Percentiles rank a stretch among this genome's conserved stretches.
phyloP scores from a whole-genome alignment of 1,140 invertebrate species.

The Notospermus geniculatus region DNA sequence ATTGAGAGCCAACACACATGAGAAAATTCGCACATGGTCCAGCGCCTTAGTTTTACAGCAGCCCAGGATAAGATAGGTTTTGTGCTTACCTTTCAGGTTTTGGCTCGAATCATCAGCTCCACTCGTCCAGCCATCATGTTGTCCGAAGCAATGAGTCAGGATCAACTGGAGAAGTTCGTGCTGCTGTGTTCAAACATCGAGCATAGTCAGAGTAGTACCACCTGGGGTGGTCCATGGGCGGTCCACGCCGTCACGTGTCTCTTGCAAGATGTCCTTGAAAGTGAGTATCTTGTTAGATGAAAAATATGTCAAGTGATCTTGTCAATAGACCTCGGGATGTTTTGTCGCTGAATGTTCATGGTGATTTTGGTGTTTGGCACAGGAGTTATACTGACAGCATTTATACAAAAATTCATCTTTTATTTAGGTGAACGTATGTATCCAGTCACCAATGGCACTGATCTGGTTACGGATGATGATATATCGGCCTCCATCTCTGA shows the following conservation, averaged over 20 bases:
- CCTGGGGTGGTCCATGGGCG: slow-evolving; percentile 57
- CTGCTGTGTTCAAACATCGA: slow-evolving; percentile 58
- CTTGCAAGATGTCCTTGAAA: slow-evolving; percentile 73
- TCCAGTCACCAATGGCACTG: slow-evolving; percentile 26
- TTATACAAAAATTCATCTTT: not conserved
- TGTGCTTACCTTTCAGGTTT: slow-evolving; percentile 56
- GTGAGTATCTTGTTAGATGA: slow-evolving; percentile 35
- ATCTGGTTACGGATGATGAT: slow-evolving; percentile 25
- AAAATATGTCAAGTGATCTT: too few relatives aligned
- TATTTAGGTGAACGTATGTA: slow-evolving; percentile 45
- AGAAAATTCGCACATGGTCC: too few relatives aligned
- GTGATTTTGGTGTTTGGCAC: too few relatives aligned
- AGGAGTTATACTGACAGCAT: too few relatives aligned
- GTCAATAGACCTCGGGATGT: not conserved
- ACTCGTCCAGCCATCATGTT: slow-evolving; percentile 67
- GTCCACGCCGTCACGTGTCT: slow-evolving; percentile 80
- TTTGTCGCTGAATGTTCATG: too few relatives aligned
- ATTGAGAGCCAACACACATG: too few relatives aligned
- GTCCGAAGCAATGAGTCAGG: slow-evolving; percentile 65
- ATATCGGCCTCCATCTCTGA: slow-evolving; percentile 18
- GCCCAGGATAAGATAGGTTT: too few relatives aligned
- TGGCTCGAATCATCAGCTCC: slow-evolving; percentile 69
- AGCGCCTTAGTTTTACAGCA: too few relatives aligned
- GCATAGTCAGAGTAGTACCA: slow-evolving; percentile 55
- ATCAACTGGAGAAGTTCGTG: slow-evolving; percentile 67